Conservation (phyloP, 92 coral and sea anemone species). For the Phymanthus crucifer region DNA sequence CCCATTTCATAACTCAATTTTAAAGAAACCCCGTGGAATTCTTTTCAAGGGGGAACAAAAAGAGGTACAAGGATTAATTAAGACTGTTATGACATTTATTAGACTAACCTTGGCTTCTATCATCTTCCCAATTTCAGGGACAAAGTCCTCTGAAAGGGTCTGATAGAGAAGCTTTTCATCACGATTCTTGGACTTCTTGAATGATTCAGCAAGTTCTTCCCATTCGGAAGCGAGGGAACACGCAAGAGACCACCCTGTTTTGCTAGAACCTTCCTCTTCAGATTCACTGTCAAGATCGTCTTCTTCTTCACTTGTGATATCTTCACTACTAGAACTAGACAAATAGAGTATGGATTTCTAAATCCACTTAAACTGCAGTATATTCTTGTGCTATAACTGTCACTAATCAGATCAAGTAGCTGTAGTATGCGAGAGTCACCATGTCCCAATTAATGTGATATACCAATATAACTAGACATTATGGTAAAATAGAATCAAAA, state of each 20-base stretch:
- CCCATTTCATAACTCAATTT: no score
- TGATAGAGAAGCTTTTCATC: conserved; percentile 92
- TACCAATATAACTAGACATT: no score
- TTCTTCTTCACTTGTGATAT: conserved; percentile 55
- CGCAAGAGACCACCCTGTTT: conserved; percentile 72
- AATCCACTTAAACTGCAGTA: not conserved
- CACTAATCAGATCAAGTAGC: no score
- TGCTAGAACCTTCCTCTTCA: conserved; percentile 22
- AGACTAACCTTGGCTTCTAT: conserved; percentile 82
- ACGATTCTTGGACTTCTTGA: conserved; percentile 77
- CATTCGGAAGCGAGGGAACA: conserved; percentile 87
- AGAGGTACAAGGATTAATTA: no score
- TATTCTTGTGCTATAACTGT: not conserved
- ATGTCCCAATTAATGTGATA: no score
- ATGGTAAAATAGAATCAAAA: no score
- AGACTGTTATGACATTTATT: not conserved
- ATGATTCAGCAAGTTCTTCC: conserved; percentile 87
- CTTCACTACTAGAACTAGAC: conserved; percentile 70
- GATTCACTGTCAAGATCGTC: conserved; percentile 53
- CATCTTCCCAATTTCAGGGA: conserved; percentile 94
- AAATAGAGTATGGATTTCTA: not conserved
- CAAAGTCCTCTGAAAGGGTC: conserved; percentile 92
- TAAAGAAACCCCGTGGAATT: no score
- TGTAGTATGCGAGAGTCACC: no score
- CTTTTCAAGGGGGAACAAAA: no score